Evolutionary conservation across 1,140 invertebrate genomes (phyloP).

Genomic region (Conus betulinus): DNA sequence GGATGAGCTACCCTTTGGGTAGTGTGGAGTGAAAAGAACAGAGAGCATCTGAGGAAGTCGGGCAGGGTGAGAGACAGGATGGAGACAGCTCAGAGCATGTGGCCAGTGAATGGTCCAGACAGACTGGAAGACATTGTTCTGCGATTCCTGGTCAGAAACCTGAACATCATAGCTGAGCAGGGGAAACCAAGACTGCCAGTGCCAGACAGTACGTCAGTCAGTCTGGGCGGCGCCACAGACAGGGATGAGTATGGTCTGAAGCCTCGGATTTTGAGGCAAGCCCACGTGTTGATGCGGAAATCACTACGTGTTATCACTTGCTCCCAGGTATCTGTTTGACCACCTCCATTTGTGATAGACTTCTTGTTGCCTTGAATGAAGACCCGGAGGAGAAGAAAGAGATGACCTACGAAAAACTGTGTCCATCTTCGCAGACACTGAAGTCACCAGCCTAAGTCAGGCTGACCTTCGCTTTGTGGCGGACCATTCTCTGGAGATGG

Average conservation of each 20-base stretch:
- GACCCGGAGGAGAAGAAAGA: conserved; percentile 13
- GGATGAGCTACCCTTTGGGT: not conserved
- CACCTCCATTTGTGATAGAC: conserved; percentile 82
- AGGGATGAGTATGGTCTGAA: not conserved
- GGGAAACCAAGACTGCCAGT: not conserved
- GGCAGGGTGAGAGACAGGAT: not conserved
- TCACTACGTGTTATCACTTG: not conserved
- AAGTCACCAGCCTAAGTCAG: conserved; percentile 82
- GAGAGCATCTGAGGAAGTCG: not conserved
- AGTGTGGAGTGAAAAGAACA: not conserved
- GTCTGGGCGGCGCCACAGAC: not conserved
- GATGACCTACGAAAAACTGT: conserved; percentile 44
- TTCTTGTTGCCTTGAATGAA: conserved; percentile 44
- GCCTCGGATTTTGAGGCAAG: not conserved
- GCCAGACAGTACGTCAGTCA: not conserved
- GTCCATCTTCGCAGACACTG: conserved; percentile 83
- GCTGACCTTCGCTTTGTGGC: conserved; percentile 79
- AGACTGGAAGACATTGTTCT: not conserved
- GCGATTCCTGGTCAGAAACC: conserved; percentile 18
- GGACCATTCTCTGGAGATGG: conserved; percentile 81
- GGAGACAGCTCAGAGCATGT: not conserved
- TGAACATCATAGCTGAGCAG: not conserved
- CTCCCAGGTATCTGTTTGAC: conserved; percentile 76
- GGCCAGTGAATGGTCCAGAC: conserved; percentile 1
- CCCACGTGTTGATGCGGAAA: not conserved